Base-by-base conservation (phyloP, 92 coral and sea anemone species). In the Epizoanthus scotinus region DNA sequence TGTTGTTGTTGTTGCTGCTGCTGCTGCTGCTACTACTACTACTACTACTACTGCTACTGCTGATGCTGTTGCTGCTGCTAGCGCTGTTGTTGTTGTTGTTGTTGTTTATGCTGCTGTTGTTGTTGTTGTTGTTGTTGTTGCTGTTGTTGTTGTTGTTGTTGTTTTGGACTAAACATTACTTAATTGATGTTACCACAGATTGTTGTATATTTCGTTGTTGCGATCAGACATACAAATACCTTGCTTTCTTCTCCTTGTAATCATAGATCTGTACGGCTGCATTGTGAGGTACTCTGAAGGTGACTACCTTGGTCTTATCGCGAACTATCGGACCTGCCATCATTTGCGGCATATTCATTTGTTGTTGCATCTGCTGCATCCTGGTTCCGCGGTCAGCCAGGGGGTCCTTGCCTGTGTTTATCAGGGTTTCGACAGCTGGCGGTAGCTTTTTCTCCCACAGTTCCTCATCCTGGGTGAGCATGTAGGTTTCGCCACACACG, bases 401-500 rank as follows among this genome's bases (percentile, higher is more conserved):
- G 67, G 99, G 99, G 86, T 96, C 99, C 82, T 90, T 90, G 22
- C 98, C 99, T 62, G 91, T 92, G 15, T 87, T 63, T 17, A 96
- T 82, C 29, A 96, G 97, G 73, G 88, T 90, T 82, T 96, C 99
- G 29, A 93, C 99, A 3, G 93, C 87, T 3, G 99, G 99, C 27
- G 99, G 98, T 52, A 96, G 88, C 42, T 91, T 89, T 73, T 96
- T 96, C 78, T 87, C 91, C 98, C 99, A 96, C 25, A 96, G 86
- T 50, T 96, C 99, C 74, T 96, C 99, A 81, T 96, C 99, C n/a
- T 96, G 99, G 6, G 97, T 96, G 70, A 96, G 84, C 99, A 96
- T 96, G 78, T 96, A 96, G 13, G 98, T 96, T 83, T 96, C 98
- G 3, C 99, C 99, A 70, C 99, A 96, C 28, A 96, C 99, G 8